Percentiles rank a stretch among this genome's conserved stretches.
These are phyloP conservation scores for Branchinecta sandiegonensis DNA, from an alignment of 2,888 invertebrate species.

Conservation along the genomic window DNA sequence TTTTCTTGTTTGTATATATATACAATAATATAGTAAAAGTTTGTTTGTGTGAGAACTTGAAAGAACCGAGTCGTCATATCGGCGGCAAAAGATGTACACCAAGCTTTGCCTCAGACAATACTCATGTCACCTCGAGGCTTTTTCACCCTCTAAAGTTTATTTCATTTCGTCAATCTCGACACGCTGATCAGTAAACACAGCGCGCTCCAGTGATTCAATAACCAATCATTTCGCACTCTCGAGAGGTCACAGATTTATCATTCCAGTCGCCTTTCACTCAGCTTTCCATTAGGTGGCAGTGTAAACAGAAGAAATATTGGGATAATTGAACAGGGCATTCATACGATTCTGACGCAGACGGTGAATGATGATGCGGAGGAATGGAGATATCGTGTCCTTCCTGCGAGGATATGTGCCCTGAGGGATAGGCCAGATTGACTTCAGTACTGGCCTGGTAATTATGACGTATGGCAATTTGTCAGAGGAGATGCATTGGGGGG, in stretches of 20 bases:
- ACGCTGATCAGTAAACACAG: background rate
- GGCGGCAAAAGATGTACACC: too few relatives aligned
- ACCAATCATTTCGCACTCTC: too few relatives aligned
- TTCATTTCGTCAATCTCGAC: slow-evolving; percentile 8
- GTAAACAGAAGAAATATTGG: slow-evolving; percentile 16
- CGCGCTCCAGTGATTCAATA: too few relatives aligned
- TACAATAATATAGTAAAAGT: too few relatives aligned
- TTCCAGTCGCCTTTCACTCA: background rate
- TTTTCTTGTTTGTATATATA: too few relatives aligned
- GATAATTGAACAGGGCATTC: slow-evolving; percentile 14
- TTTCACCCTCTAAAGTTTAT: background rate
- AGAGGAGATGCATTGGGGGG: background rate
- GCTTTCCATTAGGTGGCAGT: slow-evolving; percentile 12
- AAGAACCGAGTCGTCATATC: too few relatives aligned
- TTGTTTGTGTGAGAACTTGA: too few relatives aligned
- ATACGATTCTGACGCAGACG: background rate
- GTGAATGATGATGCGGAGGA: slow-evolving; percentile 15
- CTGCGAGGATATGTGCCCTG: background rate
- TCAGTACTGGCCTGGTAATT: background rate
- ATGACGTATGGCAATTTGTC: slow-evolving; percentile 14
- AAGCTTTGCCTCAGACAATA: too few relatives aligned
- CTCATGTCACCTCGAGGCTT: too few relatives aligned
- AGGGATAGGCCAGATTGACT: slow-evolving; percentile 11
- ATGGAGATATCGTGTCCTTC: slow-evolving; percentile 15
- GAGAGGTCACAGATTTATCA: too few relatives aligned